A percentile compares a stretch with the other conserved stretches of the same genome.
Evolutionary conservation across 1,140 invertebrate genomes (phyloP).

Genomic region (Mizuhopecten yessoensis): DNA sequence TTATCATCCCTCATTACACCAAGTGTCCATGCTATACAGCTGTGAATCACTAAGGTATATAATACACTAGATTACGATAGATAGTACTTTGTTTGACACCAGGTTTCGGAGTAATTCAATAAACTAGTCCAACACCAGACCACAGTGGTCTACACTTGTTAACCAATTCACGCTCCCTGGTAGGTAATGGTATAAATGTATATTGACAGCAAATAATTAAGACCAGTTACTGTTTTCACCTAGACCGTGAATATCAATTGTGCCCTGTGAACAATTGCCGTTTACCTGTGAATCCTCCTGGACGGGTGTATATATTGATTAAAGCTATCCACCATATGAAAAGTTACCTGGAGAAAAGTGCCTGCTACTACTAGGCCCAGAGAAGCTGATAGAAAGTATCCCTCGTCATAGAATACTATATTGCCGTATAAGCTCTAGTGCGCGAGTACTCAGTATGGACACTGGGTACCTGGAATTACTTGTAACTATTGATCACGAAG

Average conservation of each 20-base stretch:
- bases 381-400: neutral
- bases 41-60: too few relatives aligned
- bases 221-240: neutral
- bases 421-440: too few relatives aligned
- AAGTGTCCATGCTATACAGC: too few relatives aligned
- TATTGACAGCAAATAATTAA: neutral
- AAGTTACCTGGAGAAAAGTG: neutral
- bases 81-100: too few relatives aligned
- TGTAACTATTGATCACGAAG: neutral
- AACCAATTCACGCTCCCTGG: neutral
- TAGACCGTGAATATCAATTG: neutral
- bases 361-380: neutral
- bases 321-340: neutral
- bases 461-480: neutral
- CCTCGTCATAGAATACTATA: neutral
- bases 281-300: conserved; percentile 32
- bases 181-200: neutral
- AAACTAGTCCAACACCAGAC: neutral
- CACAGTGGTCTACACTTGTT: neutral
- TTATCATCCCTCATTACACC: too few relatives aligned
- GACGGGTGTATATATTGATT: neutral
- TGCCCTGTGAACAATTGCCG: neutral
- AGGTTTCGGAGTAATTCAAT: neutral
- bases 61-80: too few relatives aligned
- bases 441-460: neutral